Evolutionary conservation across 2,888 invertebrate genomes (phyloP).

Genomic region (Oxytorus armatus): DNA sequence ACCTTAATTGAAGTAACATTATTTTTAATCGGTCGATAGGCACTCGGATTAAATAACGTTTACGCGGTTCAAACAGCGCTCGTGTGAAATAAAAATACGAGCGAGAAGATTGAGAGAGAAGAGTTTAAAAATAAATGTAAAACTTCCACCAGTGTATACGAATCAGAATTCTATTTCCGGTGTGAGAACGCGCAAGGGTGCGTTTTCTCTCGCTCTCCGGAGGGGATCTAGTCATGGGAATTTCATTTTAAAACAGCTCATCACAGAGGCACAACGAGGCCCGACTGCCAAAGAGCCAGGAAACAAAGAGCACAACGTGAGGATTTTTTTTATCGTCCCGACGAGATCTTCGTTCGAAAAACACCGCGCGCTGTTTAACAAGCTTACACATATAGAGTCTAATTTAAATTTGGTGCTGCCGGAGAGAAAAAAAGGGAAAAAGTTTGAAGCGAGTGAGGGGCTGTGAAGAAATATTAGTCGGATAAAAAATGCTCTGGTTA

Average conservation of each 20-base stretch:
- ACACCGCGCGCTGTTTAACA: conserved; percentile 1
- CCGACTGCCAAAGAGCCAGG: conserved; percentile 25
- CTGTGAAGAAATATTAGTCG: background rate
- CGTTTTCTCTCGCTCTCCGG: conserved; percentile 54
- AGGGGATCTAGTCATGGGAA: conserved; percentile 63
- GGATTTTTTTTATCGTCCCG: conserved; percentile 50
- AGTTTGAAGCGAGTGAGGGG: background rate
- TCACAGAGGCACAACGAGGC: conserved; percentile 15
- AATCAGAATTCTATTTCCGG: conserved; percentile 70
- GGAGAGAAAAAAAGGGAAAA: conserved; percentile 3
- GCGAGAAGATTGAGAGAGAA: background rate
- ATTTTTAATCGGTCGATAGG: too few relatives aligned
- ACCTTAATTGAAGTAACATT: too few relatives aligned
- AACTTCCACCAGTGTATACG: conserved; percentile 34
- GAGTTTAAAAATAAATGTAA: conserved; percentile 17
- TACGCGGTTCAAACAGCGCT: too few relatives aligned
- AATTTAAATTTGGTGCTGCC: conserved; percentile 49
- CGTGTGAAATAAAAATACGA: background rate
- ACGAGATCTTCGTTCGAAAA: conserved; percentile 40
- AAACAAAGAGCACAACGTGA: conserved; percentile 56
- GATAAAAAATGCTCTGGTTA: background rate
- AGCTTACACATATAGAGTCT: conserved; percentile 5
- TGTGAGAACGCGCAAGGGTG: conserved; percentile 46
- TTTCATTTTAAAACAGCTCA: conserved; percentile 50
- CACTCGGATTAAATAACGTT: too few relatives aligned